Evolutionary conservation across 2,113 vertebrate genomes (phyloP), one percentile per base, ranked within the genome.

Genomic region (Limnothrissa miodon): DNA sequence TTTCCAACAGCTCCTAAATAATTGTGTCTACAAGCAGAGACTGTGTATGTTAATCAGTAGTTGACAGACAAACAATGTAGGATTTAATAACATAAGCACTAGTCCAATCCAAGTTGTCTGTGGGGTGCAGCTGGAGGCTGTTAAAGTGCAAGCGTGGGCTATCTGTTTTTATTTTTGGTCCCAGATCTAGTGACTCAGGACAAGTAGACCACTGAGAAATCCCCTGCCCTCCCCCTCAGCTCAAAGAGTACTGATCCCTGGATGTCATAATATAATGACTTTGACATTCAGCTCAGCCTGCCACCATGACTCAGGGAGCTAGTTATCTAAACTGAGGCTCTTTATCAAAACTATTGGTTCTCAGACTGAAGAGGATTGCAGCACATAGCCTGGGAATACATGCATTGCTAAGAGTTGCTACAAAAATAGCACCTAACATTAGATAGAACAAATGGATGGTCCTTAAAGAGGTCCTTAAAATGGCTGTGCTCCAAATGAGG

Each of bases 211-310:
- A 85, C 39, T 83, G 82, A 85, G 81, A 85, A 74, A 29, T 7
- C 19, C 78, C 53, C n/a, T 23, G 59, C 78, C 80, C 81, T 56
- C 62, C 82, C 53, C 39, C 81, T 78, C n/a, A 85, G 80, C 56
- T 59, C 25, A 0, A 7, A 62, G 56, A 80, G 78, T 78, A 82
- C 81, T 78, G 79, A 80, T 62, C 80, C 86, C 78, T 83, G 80
- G 80, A 29, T 62, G 45, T 45, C 23, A 79, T 80, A 85, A 51
- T 74, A n/a, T 88, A 85, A 88, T 88, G 83, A 78, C 85, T 86
- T 88, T 88, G 85, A 83, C 87, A 88, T 82, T 82, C 80, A 78
- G 78, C 36, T 81, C 84, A 62, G 59, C 29, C 59, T 62, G 59
- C 59, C 59, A 62, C 59, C 59, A 29, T 62, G 59, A 62, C 59